phyloP scores from a whole-genome alignment of 1,140 invertebrate genomes.

The Drosophila santomea region DNA sequence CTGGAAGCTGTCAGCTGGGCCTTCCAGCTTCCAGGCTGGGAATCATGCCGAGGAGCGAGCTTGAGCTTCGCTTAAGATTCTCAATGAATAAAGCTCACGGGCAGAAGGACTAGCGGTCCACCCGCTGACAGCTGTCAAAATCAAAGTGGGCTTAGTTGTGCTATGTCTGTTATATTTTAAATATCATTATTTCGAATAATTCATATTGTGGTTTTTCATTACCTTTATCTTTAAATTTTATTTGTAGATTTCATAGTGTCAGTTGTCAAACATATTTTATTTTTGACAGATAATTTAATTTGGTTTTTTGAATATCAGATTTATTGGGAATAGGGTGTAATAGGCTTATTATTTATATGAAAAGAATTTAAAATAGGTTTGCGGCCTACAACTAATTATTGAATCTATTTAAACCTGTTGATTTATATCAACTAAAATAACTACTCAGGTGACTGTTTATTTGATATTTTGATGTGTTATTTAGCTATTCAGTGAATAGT shows the following conservation, averaged over 20 bases:
- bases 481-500: no score
- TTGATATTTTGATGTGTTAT: no score
- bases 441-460: no score
- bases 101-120: background rate
- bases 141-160: no score
- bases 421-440: no score
- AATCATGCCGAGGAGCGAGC: slow-evolving; percentile 10
- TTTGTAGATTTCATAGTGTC: background rate
- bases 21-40: slow-evolving; percentile 28
- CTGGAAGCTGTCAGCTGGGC: slow-evolving; percentile 13
- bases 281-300: background rate
- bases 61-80: slow-evolving; percentile 31
- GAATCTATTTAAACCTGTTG: no score
- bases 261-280: background rate
- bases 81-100: slow-evolving; percentile 70
- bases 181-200: background rate
- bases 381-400: no score
- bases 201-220: background rate
- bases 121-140: slow-evolving; percentile 28
- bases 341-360: no score
- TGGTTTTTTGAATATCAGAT: background rate
- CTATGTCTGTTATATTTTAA: background rate
- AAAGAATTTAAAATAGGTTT: no score
- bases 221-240: background rate
- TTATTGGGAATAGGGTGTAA: no score